Evolutionary conservation across 2,888 invertebrate genomes (phyloP).

Genomic region (Drosophila atripex): DNA sequence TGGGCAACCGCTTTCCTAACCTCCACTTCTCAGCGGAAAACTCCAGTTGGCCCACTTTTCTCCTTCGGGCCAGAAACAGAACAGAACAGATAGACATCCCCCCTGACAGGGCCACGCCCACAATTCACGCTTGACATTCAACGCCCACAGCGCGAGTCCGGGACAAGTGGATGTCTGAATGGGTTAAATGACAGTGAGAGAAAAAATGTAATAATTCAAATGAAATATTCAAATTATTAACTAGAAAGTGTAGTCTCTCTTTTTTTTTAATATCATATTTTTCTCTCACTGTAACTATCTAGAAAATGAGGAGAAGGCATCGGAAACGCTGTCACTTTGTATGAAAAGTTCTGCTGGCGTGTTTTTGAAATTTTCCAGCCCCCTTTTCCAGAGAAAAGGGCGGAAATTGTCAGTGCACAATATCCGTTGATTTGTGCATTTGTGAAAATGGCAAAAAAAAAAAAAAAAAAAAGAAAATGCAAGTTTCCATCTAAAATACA

Average conservation of each 20-base stretch:
- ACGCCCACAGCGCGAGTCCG: conserved; percentile 16
- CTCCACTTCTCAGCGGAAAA: neutral
- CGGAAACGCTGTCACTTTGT: conserved; percentile 40
- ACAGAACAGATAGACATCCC: conserved; percentile 33
- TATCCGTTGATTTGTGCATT: conserved; percentile 76
- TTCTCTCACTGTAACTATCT: conserved; percentile 12
- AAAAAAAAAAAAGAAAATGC: conserved; percentile 51
- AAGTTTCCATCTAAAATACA: neutral
- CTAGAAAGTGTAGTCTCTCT: neutral
- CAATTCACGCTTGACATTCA: conserved; percentile 43
- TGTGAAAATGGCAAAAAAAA: conserved; percentile 54
- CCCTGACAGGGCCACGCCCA: conserved; percentile 40
- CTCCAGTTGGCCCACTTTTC: conserved; percentile 35
- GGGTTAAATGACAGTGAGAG: conserved; percentile 9
- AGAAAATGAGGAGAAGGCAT: conserved; percentile 36
- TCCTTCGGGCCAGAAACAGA: neutral
- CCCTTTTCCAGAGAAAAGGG: conserved; percentile 31
- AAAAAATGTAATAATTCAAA: neutral
- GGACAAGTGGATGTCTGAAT: conserved; percentile 24
- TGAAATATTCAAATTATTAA: neutral
- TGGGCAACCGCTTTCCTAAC: too few species aligned
- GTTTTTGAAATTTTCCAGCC: conserved; percentile 37
- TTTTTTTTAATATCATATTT: neutral
- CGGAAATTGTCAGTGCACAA: conserved; percentile 79
- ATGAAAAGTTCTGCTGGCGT: conserved; percentile 47